Conservation (phyloP, 2,113 vertebrate species). For the Melanerpes aurifrons region DNA sequence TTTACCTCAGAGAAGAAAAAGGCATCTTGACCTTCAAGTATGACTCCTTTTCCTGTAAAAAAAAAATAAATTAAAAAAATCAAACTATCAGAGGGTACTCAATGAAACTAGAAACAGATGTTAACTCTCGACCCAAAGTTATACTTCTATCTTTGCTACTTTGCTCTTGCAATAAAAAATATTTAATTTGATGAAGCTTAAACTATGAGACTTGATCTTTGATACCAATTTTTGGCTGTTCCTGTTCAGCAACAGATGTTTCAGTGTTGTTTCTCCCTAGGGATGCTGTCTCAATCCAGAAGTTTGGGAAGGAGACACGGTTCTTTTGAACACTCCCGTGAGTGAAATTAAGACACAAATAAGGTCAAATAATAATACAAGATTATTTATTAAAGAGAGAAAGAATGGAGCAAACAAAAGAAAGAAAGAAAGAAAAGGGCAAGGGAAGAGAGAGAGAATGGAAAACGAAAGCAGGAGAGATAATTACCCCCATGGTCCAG, state of each 20-base stretch:
- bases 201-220: fast-evolving
- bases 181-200: background rate
- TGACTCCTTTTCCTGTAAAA: background rate
- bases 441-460: too few species aligned
- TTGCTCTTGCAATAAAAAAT: background rate
- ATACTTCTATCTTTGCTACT: background rate
- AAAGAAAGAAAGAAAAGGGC: too few species aligned
- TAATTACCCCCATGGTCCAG: too few species aligned
- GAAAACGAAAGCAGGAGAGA: too few species aligned
- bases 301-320: too few species aligned
- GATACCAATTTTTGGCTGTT: background rate
- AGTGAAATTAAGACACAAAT: too few species aligned
- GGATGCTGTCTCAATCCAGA: too few species aligned
- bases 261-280: background rate
- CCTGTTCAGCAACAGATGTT: background rate
- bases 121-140: background rate
- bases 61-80: too few species aligned
- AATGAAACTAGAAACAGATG: background rate
- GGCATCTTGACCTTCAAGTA: fast-evolving
- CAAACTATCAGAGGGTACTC: background rate
- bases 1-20: background rate
- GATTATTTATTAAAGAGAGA: too few species aligned
- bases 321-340: too few species aligned
- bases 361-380: too few species aligned
- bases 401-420: too few species aligned